A percentile compares a stretch with the other conserved stretches of the same genome.
phyloP scores from a whole-genome alignment of 2,113 vertebrate genomes.

The Vulpes vulpes region DNA sequence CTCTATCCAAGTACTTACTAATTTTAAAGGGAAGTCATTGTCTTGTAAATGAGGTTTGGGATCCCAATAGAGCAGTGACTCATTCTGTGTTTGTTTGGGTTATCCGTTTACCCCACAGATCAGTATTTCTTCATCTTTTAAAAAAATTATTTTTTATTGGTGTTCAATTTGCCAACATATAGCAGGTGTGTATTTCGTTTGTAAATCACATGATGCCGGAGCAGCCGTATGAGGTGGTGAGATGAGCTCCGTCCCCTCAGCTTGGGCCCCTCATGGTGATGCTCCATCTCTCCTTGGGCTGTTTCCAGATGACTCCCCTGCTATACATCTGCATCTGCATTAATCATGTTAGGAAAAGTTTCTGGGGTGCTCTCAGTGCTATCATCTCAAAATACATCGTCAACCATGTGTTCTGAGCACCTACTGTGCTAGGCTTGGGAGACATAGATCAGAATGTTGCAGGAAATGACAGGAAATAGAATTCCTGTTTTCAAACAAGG shows the following conservation, averaged over 20 bases:
- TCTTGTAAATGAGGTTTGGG: background rate
- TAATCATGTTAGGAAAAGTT: background rate
- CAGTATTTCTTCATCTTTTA: too few relatives aligned
- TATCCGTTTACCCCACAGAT: background rate
- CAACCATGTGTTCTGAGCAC: background rate
- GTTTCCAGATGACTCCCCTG: too few relatives aligned
- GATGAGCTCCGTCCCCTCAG: background rate
- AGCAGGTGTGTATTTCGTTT: background rate
- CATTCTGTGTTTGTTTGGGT: background rate
- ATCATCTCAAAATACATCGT: too few relatives aligned
- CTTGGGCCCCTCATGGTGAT: background rate
- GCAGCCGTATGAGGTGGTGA: background rate
- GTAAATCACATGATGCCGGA: background rate
- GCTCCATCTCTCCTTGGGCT: background rate
- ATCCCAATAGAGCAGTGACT: background rate
- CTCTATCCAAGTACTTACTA: background rate
- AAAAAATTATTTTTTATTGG: too few relatives aligned
- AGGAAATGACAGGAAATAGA: too few relatives aligned
- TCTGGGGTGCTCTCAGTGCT: background rate
- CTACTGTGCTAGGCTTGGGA: background rate
- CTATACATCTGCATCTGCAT: background rate
- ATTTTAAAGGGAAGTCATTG: background rate
- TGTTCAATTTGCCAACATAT: too few relatives aligned
- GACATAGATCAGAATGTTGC: background rate
- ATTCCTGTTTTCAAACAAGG: background rate